Conservation (phyloP, 2,888 invertebrate genomes). For the Ormyrus thymus region DNA sequence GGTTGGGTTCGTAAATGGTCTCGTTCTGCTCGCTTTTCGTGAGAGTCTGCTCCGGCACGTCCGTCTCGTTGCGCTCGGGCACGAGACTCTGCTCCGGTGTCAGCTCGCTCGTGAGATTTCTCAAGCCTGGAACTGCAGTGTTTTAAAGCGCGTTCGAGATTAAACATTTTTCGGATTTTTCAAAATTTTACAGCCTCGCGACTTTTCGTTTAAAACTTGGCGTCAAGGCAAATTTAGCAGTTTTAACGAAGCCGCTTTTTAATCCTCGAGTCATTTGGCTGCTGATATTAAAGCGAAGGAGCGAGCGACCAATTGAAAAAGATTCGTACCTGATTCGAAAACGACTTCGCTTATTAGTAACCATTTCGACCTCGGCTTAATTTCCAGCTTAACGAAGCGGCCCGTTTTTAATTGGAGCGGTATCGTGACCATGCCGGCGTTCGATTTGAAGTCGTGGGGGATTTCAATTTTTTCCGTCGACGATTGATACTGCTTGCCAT, state of each 20-base stretch:
- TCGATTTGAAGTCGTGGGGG: conserved; percentile 76
- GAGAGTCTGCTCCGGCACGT: conserved; percentile 46
- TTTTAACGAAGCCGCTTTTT: too few relatives aligned
- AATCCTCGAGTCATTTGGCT: too few relatives aligned
- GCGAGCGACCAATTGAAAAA: background rate
- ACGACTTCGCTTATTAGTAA: conserved; percentile 91
- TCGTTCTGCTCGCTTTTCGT: conserved; percentile 63
- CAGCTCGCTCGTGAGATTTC: conserved; percentile 57
- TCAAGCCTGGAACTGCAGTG: conserved; percentile 58
- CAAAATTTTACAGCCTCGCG: too few relatives aligned
- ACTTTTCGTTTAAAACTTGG: too few relatives aligned
- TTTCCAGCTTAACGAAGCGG: conserved; percentile 83
- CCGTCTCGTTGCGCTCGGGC: conserved; percentile 57
- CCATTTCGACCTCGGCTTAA: conserved; percentile 89
- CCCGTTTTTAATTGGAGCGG: conserved; percentile 85
- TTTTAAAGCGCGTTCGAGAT: background rate
- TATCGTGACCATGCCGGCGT: conserved; percentile 81
- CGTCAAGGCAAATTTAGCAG: too few relatives aligned
- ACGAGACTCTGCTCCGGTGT: conserved; percentile 45
- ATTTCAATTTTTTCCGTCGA: conserved; percentile 81
- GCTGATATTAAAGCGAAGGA: background rate
- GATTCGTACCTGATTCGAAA: conserved; percentile 83
- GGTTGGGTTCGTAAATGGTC: conserved; percentile 64
- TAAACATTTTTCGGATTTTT: too few relatives aligned
- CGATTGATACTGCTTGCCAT: conserved; percentile 85